Evolutionary conservation across 2,797 vertebrate genomes (phyloP), one percentile per base, ranked within the genome.

Genomic region (Chlorospingus flavigularis): DNA sequence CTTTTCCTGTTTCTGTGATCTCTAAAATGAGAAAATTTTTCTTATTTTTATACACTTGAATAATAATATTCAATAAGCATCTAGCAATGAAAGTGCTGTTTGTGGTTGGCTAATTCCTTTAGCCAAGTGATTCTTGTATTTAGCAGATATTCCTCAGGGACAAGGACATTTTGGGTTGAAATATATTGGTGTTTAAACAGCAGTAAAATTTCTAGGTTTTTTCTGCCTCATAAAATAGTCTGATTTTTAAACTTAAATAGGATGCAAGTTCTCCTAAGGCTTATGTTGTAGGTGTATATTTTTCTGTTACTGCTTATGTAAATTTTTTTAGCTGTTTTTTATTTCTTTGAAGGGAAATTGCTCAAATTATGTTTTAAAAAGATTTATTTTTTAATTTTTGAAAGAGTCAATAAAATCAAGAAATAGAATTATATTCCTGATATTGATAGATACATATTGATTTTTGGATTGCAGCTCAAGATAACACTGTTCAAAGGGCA

Each of bases 401-500:
- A 39, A 68, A 47, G 13, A 57, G 16, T 45, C 33, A 78, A 13
- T 86, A 83, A 66, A 89, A 77, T 30, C 15, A 17, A 30, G 30
- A 28, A 73, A 51, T 90, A 74, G 80, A 90, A 86, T 26, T 33
- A 14, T 50, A 35, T 91, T 89, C 51, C 42, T 51, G 45, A 40
- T 93, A 87, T 57, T 90, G 77, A 89, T 83, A 86, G 39, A 72
- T 62, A 15, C 18, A 5, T 86, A 79, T 84, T 89, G 78, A 89
- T 95, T 92, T 94, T 77, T 87, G 20, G 83, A 70, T 61, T 95
- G 82, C 58, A 62, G 66, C 73, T 87, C 15, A 54, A 65, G 45
- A n/a, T 90, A 75, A 30, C 67, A 24, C 57, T 72, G 61, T 87
- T 92, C 72, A 86, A 93, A 91, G 88, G 45, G 28, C 66, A 61